Base-by-base conservation (phyloP, 2,113 vertebrate species). In the Sander lucioperca region DNA sequence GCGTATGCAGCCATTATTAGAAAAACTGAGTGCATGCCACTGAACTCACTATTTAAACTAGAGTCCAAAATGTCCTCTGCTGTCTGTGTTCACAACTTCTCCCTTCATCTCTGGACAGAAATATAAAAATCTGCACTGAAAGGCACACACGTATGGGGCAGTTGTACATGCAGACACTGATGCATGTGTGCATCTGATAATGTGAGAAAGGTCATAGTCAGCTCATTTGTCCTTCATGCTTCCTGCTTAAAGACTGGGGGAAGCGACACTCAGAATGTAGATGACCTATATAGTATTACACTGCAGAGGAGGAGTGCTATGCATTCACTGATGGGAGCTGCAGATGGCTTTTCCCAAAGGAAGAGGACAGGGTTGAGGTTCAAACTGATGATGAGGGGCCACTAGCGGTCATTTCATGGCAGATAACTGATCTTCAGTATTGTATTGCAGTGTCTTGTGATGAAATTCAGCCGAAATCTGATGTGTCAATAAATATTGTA, bases 241-340 rank as follows among this genome's bases (percentile, higher is more conserved):
- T 90, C 83, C 84, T 91, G 86, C 85, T 92, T 89, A 94, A 92
- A 89, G 93, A 89, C 89, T 87, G 77, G 88, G 88, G 88, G 86
- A 74, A 51, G 80, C 39, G 45, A 57, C 39, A 33, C 89, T 83
- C 79, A 80, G 93, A 94, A 93, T 94, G 89, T 84, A 86, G 89
- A 94, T 95, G 94, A 93, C 94, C 94, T 94, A 94, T 92, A 95
- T 95, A 91, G 64, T 86, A 77, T 94, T 93, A 89, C 91, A 94
- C 91, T 92, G 90, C 92, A 93, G 88, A 91, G 83, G 74, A 90
- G 58, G 69, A 71, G 58, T 66, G 80, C 79, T 43, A 18, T 47
- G 63, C 73, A 68, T 68, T 74, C 68, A 74, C 73, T 82, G 63
- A 80, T 67, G 85, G 74, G 74, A 74, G 72, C 76, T 19, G 62